Evolutionary conservation across 2,113 vertebrate genomes (phyloP).

Genomic region (Columbina picui): DNA sequence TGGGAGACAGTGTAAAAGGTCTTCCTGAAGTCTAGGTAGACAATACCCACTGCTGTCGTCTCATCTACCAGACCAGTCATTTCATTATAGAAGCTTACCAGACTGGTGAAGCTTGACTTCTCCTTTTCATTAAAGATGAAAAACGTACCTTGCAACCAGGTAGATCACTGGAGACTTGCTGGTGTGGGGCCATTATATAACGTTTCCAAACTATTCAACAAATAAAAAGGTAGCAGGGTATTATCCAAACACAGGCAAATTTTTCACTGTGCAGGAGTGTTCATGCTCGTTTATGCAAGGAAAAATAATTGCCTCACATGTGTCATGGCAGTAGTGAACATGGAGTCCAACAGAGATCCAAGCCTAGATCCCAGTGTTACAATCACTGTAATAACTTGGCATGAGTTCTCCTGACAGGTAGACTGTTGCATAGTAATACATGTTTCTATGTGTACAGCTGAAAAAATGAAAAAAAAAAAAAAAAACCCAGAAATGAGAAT

Average conservation of each 20-base stretch:
- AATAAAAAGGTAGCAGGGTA: not conserved
- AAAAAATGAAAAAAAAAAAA: accelerated
- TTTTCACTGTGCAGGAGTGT: not conserved
- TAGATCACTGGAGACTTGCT: not conserved
- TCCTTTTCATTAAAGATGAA: not conserved
- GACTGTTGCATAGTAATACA: not conserved
- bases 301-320: not conserved
- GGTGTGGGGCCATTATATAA: not conserved
- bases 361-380: not conserved
- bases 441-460: not conserved
- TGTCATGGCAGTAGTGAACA: not conserved
- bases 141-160: not conserved
- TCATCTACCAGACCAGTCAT: not conserved
- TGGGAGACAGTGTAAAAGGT: not conserved
- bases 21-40: not conserved
- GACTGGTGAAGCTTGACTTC: not conserved
- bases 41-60: not conserved
- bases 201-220: not conserved
- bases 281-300: not conserved
- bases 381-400: not conserved
- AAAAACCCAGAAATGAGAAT: not conserved
- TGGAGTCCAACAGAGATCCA: not conserved
- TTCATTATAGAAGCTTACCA: not conserved
- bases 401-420: not conserved
- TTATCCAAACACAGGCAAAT: not conserved